phyloP scores from a whole-genome alignment of 2,888 invertebrate genomes.

The Lepetodrilus schrolli region DNA sequence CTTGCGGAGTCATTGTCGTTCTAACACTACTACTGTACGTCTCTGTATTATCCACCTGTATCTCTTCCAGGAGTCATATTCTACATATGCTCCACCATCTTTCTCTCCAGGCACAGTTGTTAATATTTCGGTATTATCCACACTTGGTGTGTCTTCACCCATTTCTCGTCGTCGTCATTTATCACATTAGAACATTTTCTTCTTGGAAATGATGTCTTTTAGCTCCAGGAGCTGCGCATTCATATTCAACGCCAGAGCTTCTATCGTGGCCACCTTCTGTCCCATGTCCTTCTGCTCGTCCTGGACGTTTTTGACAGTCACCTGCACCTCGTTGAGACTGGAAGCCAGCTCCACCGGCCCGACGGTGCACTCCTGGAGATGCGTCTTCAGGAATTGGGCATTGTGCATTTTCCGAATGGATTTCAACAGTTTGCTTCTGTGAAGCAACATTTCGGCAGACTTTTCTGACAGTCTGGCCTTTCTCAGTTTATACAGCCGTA shows the following conservation, averaged over 20 bases:
- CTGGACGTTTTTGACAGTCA: conserved; percentile 47
- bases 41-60: neutral
- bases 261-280: conserved; percentile 52
- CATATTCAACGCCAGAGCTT: conserved; percentile 53
- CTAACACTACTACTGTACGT: too few species aligned
- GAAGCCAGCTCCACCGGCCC: conserved; percentile 60
- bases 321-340: conserved; percentile 55
- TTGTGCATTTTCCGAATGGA: conserved; percentile 58
- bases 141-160: neutral
- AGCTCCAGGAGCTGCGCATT: conserved; percentile 53
- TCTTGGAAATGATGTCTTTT: conserved; percentile 34
- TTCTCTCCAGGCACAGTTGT: neutral
- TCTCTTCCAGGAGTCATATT: neutral
- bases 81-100: neutral
- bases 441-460: conserved; percentile 47
- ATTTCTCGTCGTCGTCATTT: neutral
- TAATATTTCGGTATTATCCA: neutral
- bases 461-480: conserved; percentile 44
- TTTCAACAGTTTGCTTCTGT: conserved; percentile 53
- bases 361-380: conserved; percentile 52
- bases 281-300: conserved; percentile 52
- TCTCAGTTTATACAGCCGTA: conserved; percentile 54
- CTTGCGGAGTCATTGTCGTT: too few species aligned
- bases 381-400: conserved; percentile 53
- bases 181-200: neutral